These are phyloP conservation scores for Oryctes rhinoceros DNA, from an alignment of 1,140 invertebrate genomes.

Conservation along the genomic window DNA sequence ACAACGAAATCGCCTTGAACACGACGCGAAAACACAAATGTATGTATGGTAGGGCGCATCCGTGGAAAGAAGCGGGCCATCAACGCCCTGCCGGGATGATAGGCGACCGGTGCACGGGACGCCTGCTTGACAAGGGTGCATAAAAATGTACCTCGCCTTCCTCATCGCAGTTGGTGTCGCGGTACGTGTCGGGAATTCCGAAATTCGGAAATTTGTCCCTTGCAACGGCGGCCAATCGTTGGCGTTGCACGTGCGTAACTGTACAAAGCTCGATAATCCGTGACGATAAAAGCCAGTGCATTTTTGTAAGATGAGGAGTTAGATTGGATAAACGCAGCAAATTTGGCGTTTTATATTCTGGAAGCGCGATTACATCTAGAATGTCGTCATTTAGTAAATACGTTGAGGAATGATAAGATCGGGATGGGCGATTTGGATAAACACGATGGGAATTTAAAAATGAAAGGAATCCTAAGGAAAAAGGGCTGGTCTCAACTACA, in stretches of 20 bases:
- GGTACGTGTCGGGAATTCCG: not conserved
- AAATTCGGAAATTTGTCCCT: not conserved
- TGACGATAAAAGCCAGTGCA: not conserved
- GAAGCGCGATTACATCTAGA: not conserved
- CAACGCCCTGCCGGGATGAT: not conserved
- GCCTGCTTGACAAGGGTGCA: not conserved
- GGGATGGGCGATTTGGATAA: too few relatives aligned
- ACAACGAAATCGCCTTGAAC: not conserved
- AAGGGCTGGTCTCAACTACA: too few relatives aligned
- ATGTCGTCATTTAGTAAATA: not conserved
- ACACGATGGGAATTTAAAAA: too few relatives aligned
- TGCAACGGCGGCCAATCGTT: not conserved
- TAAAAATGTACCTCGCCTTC: not conserved
- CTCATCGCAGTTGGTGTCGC: not conserved
- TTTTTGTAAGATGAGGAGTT: not conserved
- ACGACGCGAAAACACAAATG: not conserved
- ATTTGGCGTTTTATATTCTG: not conserved
- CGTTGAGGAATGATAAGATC: too few relatives aligned
- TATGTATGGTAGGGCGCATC: not conserved
- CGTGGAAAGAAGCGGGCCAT: not conserved
- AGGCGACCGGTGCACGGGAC: not conserved
- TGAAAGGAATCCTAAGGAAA: too few relatives aligned
- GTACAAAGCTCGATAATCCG: not conserved
- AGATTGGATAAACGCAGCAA: not conserved
- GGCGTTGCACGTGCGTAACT: not conserved